Percentiles rank a stretch among this genome's conserved stretches.
Evolutionary conservation across 2,113 vertebrate genomes (phyloP).

Genomic region (Phoxinus phoxinus): DNA sequence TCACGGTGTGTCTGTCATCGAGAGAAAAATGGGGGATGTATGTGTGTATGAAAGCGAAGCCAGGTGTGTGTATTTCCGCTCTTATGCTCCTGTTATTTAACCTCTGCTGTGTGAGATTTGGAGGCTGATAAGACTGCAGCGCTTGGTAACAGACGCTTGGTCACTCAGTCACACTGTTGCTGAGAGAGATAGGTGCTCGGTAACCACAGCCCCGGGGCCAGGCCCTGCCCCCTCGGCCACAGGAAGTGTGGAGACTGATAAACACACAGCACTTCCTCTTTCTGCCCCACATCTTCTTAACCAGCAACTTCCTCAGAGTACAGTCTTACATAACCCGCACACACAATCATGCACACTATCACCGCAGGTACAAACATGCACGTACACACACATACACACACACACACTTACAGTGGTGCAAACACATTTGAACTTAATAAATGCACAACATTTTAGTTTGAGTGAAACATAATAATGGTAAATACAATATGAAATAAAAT

Average conservation of each 20-base stretch:
- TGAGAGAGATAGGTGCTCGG: constrained; percentile 65
- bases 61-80: constrained; percentile 61
- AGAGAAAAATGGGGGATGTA: constrained; percentile 61
- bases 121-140: constrained; percentile 60
- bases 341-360: constrained; percentile 44
- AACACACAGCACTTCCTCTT: constrained; percentile 76
- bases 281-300: constrained; percentile 63
- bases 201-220: constrained; percentile 60
- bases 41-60: constrained; percentile 44
- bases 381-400: background rate
- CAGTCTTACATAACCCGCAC: constrained; percentile 59
- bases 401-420: background rate
- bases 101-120: constrained; percentile 63
- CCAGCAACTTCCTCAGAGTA: constrained; percentile 56
- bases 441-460: background rate
- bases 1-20: constrained; percentile 28
- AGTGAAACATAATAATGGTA: background rate
- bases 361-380: constrained; percentile 40
- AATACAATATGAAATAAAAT: background rate
- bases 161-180: constrained; percentile 57
- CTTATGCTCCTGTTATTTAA: constrained; percentile 70
- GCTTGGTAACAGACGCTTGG: constrained; percentile 70
- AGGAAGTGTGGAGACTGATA: constrained; percentile 74
- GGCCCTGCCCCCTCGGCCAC: constrained; percentile 66
- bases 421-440: background rate